These are phyloP conservation scores for Macrobrachium rosenbergii DNA, from an alignment of 1,140 invertebrate genomes.

Conservation along the genomic window DNA sequence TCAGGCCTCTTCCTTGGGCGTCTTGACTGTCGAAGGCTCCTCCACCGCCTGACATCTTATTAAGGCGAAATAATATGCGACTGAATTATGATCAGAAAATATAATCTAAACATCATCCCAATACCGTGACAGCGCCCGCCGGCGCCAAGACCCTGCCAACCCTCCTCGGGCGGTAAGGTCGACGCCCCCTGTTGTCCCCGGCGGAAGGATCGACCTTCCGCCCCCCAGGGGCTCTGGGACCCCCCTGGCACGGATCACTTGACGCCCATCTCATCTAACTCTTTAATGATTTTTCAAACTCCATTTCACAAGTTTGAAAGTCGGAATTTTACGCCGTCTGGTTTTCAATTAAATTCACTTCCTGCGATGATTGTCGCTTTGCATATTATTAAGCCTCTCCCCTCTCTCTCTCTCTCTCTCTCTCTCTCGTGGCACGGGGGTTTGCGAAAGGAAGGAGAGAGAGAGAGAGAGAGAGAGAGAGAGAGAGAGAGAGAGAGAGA, in stretches of 20 bases:
- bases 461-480: not conserved
- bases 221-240: not conserved
- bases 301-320: conserved; percentile 55
- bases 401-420: conserved; percentile 9
- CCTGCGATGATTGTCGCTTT: conserved; percentile 52
- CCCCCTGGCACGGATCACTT: conserved; percentile 23
- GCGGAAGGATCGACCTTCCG: not conserved
- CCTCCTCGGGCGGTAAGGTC: not conserved
- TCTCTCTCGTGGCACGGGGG: too few species aligned
- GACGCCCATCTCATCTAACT: conserved; percentile 57
- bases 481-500: not conserved
- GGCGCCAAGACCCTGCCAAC: conserved; percentile 19
- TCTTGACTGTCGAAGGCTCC: not conserved
- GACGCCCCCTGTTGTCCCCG: not conserved
- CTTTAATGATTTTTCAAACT: conserved; percentile 62
- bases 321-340: conserved; percentile 58
- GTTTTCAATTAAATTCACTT: conserved; percentile 57
- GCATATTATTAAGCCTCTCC: conserved; percentile 56
- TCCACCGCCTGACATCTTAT: conserved; percentile 26
- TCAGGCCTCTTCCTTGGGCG: too few species aligned
- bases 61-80: conserved; percentile 25
- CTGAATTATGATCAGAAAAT: conserved; percentile 40
- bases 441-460: not conserved
- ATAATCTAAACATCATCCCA: conserved; percentile 52
- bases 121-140: conserved; percentile 26